phyloP scores from a whole-genome alignment of 2,797 vertebrate species.

The Bufotes viridis region DNA sequence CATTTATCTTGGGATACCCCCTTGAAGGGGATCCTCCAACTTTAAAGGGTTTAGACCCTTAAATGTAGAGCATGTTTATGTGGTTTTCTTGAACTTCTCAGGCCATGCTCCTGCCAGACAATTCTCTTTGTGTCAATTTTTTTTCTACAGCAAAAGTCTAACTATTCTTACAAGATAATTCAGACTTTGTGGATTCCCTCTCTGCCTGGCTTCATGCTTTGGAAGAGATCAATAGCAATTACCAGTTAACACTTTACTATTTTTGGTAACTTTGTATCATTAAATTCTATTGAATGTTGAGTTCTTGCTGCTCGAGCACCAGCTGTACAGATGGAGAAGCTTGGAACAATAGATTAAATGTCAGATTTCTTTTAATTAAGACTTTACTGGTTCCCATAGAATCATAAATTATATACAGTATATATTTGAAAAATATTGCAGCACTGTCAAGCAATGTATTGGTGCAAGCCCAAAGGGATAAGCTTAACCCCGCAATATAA shows the following conservation, averaged over 20 bases:
- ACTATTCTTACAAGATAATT: neutral
- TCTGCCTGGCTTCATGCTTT: neutral
- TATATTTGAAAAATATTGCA: neutral
- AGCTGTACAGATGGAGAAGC: neutral
- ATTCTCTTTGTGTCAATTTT: too few relatives aligned
- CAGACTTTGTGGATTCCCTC: neutral
- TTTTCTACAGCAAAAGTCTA: neutral
- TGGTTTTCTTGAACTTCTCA: too few relatives aligned
- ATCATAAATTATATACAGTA: neutral
- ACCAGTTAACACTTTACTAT: constrained; percentile 44
- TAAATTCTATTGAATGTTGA: constrained; percentile 29
- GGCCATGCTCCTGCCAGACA: too few relatives aligned
- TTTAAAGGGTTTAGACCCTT: too few relatives aligned
- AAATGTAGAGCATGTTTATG: too few relatives aligned
- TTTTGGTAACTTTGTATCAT: constrained; percentile 37
- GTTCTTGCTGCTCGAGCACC: neutral
- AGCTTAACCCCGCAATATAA: too few relatives aligned
- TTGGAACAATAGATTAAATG: constrained; percentile 23
- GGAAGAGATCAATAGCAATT: constrained; percentile 58
- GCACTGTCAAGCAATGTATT: too few relatives aligned
- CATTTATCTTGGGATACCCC: too few relatives aligned
- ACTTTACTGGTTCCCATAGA: neutral
- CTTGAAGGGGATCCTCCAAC: too few relatives aligned
- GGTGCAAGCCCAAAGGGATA: too few relatives aligned
- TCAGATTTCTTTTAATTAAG: constrained; percentile 1